Evolutionary conservation across 2,888 invertebrate genomes (phyloP), one percentile per base, ranked within the genome.

Genomic region (Deilephila elpenor): DNA sequence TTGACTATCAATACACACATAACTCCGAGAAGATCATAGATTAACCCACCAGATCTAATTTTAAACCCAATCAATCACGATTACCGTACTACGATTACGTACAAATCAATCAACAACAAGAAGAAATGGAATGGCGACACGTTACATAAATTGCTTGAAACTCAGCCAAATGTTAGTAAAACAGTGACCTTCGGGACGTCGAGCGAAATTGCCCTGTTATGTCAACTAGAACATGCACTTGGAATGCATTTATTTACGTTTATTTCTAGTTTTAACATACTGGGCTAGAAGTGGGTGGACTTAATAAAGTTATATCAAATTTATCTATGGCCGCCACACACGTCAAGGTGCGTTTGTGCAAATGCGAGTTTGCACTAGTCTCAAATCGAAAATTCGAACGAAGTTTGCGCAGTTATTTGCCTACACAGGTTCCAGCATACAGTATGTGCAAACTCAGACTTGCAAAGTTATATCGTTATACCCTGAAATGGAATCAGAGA

Each of bases 111-210:
- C 67, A 3, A 17, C 51, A 51, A 25, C 25, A 20, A 67, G 67
- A 25, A 62, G 62, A 62, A 62, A 62, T 62, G 34, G 34, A 67
- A 51, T 67, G 25, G 44, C 25, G 44, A 25, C 17, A 67, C 67
- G 51, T 51, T 67, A 67, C 67, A 67, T 67, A 67, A 51, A 67
- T 67, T 44, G 51, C 17, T 67, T 67, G 67, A 67, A 67, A 51
- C 67, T 51, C 11, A 25, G 67, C 67, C 67, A 67, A 67, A 67
- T 25, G 67, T 67, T 44, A 44, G 44, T 67, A 67, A 67, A 14
- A 14, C 17, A 67, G 44, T 44, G 67, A 44, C 51, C 67, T 67
- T 67, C 51, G 51, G 51, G 51, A 25, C 25, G 67, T 67, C 67
- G 37, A 34, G 64, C 7, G 62, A 34, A 29, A 25, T 51, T 51